These are phyloP conservation scores for Carterocephalus palaemon DNA, from an alignment of 2,888 invertebrate species.

Conservation along the genomic window DNA sequence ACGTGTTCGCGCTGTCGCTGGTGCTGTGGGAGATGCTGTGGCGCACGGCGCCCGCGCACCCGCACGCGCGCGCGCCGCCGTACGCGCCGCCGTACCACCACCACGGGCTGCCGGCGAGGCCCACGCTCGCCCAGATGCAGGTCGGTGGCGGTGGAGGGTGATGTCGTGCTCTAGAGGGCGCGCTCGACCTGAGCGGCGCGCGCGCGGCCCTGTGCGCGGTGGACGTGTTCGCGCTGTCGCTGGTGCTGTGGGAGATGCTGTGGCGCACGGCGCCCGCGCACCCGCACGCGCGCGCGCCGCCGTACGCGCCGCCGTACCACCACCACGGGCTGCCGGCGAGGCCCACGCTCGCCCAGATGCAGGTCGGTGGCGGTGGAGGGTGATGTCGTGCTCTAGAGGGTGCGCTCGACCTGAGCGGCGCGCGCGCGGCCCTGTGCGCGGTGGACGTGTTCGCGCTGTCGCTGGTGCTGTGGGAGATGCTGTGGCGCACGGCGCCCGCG, in stretches of 20 bases:
- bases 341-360: constrained; percentile 92
- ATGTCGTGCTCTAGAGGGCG: constrained; percentile 96
- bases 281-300: constrained; percentile 59
- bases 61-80: constrained; percentile 65
- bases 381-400: too few relatives aligned
- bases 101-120: constrained; percentile 84
- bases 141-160: too few relatives aligned
- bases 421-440: too few relatives aligned
- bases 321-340: constrained; percentile 82
- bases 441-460: too few relatives aligned
- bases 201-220: constrained; percentile 95
- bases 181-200: constrained; percentile 93
- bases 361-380: too few relatives aligned
- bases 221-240: constrained; percentile 91
- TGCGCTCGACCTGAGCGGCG: too few relatives aligned
- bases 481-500: too few relatives aligned
- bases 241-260: constrained; percentile 95
- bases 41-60: constrained; percentile 79
- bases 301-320: constrained; percentile 89
- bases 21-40: constrained; percentile 95
- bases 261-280: constrained; percentile 81
- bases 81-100: constrained; percentile 89
- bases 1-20: constrained; percentile 91
- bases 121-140: constrained; percentile 92
- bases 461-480: too few relatives aligned